Conservation (phyloP, 2,888 invertebrate genomes). For the Platycnemis pennipes region DNA sequence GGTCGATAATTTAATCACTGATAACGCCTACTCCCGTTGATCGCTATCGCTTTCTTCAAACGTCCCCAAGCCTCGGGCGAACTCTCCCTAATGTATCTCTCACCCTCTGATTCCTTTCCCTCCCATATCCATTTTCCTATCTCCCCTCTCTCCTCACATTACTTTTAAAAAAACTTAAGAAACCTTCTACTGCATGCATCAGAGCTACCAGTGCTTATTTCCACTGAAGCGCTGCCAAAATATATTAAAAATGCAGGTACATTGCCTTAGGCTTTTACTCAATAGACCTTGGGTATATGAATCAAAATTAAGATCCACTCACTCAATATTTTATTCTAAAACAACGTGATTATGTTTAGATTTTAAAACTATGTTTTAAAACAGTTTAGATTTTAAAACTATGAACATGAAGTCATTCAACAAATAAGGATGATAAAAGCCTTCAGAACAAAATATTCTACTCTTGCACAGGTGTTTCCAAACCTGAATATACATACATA, state of each 20-base stretch:
- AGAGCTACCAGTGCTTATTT: background rate
- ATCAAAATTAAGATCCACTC: too few species aligned
- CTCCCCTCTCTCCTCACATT: background rate
- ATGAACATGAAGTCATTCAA: too few species aligned
- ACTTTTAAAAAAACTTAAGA: background rate
- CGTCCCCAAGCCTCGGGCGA: background rate
- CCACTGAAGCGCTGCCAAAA: background rate
- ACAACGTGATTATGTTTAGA: too few species aligned
- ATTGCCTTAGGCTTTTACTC: background rate
- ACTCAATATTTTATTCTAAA: too few species aligned
- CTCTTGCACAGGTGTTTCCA: too few species aligned
- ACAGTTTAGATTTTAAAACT: too few species aligned
- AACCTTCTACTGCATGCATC: background rate
- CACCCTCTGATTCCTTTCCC: background rate
- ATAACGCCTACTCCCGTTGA: slow-evolving; percentile 27
- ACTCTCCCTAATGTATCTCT: background rate
- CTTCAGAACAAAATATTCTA: too few species aligned
- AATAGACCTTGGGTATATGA: background rate
- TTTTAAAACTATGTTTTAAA: too few species aligned
- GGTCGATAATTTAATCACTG: slow-evolving; percentile 46
- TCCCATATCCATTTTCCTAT: background rate
- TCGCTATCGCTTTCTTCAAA: slow-evolving; percentile 16
- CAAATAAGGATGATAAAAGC: too few species aligned
- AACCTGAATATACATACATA: too few species aligned
- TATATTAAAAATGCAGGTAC: background rate